Conservation (phyloP, 2,797 vertebrate genomes). For the Poeciliopsis turneri region DNA sequence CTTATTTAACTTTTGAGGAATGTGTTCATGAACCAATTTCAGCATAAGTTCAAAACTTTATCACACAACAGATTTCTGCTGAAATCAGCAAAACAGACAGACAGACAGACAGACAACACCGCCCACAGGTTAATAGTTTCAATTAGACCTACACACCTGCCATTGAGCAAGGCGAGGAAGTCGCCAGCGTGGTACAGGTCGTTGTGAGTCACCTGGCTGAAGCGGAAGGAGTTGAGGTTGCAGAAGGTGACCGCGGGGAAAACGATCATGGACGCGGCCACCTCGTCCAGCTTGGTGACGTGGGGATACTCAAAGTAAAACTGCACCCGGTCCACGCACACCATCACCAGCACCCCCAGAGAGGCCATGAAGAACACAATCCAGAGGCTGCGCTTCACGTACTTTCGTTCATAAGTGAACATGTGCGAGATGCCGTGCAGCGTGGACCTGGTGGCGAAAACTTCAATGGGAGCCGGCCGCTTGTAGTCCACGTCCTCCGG, state of each 20-base stretch:
- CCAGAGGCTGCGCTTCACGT: slow-evolving; percentile 92
- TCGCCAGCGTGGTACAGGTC: slow-evolving; percentile 98
- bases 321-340: slow-evolving; percentile 94
- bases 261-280: slow-evolving; percentile 85
- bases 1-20: no score
- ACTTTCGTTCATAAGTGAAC: slow-evolving; percentile 95
- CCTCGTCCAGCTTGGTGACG: slow-evolving; percentile 97
- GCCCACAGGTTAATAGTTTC: neutral
- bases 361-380: slow-evolving; percentile 94
- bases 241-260: slow-evolving; percentile 97
- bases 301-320: slow-evolving; percentile 97
- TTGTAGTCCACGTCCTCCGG: slow-evolving; percentile 91
- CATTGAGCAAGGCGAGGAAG: slow-evolving; percentile 94
- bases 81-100: neutral
- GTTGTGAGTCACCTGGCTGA: slow-evolving; percentile 95
- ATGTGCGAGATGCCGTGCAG: slow-evolving; percentile 98
- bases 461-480: slow-evolving; percentile 90
- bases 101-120: neutral
- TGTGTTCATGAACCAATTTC: neutral
- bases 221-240: slow-evolving; percentile 99
- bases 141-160: slow-evolving; percentile 82
- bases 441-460: slow-evolving; percentile 97
- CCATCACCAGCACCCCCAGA: slow-evolving; percentile 87
- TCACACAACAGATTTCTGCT: slow-evolving; percentile 13
- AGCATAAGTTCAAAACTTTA: neutral